Base-by-base conservation (phyloP, 2,888 invertebrate genomes). In the Harpalus rubripes region DNA sequence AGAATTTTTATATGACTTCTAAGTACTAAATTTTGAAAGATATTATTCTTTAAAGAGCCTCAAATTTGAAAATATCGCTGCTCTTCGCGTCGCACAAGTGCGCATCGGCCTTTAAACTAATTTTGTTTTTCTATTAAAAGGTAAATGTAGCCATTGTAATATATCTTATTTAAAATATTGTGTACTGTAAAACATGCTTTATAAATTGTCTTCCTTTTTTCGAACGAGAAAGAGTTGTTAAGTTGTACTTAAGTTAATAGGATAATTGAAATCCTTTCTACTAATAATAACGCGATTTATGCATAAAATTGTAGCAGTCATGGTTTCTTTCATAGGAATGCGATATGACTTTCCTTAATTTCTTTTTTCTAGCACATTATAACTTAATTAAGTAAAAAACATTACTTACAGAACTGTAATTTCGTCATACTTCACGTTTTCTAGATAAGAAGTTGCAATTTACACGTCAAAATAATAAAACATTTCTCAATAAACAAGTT, bases 281-380 rank as follows among this genome's bases (percentile, higher is more conserved):
- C 39, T 68, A 68, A 68, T 68, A 68, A 63, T n/a, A 63, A 63
- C 26, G 68, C 68, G 15, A n/a, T 68, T n/a, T 68, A 39, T 61
- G 59, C 39, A 81, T 59, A 81, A 81, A 32, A 81, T 52, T 80
- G n/a, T 39, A 39, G 44, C 81, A 41, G 81, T 81, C 63, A 81
- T 63, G 81, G 81, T 81, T 81, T 81, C 81, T 61, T 81, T 81
- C 81, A 61, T 63, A 65, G 44, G 81, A 63, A 81, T 81, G 81
- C 44, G 26, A n/a, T 12, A 63, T 63, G 10, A 80, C 81, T 81
- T 81, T 81, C 81, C 16, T 61, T 15, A 59, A 61, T 61, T 81
- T 81, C 41, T 81, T 63, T 81, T 63, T 68, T 68, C 68, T 68
- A 68, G 68, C 68, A 79, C 79, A 16, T 59, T 79, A 59, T 79